phyloP scores from a whole-genome alignment of 2,888 invertebrate species.

The Venusia cambrica region DNA sequence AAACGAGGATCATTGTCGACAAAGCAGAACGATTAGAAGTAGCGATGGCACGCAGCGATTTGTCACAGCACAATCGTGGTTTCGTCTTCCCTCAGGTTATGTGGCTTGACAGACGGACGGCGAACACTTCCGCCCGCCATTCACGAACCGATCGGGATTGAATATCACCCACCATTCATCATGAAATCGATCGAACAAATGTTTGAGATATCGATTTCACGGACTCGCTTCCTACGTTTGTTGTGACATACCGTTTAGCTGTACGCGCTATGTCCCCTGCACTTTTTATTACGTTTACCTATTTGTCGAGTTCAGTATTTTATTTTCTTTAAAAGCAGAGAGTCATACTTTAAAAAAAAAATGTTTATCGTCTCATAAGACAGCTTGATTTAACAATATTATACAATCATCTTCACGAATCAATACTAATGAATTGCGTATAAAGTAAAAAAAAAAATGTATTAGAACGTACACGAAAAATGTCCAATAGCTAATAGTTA shows the following conservation, averaged over 20 bases:
- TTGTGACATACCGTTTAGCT: slow-evolving; percentile 42
- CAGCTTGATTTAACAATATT: too few relatives aligned
- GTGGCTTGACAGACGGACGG: slow-evolving; percentile 21
- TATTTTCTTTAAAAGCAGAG: too few relatives aligned
- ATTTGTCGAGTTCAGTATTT: slow-evolving; percentile 23
- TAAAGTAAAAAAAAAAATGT: too few relatives aligned
- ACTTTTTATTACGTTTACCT: slow-evolving; percentile 20
- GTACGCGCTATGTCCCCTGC: slow-evolving; percentile 16
- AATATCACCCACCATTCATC: slow-evolving; percentile 66
- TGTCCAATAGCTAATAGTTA: too few relatives aligned
- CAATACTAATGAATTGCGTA: too few relatives aligned
- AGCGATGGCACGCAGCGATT: slow-evolving; percentile 66
- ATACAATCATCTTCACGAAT: too few relatives aligned
- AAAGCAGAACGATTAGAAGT: slow-evolving; percentile 56
- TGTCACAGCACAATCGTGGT: slow-evolving; percentile 62
- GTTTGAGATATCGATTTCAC: slow-evolving; percentile 70
- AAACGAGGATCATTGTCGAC: slow-evolving; percentile 61
- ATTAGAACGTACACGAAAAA: too few relatives aligned
- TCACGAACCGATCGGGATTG: slow-evolving; percentile 68
- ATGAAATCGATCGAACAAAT: slow-evolving; percentile 70
- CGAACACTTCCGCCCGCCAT: slow-evolving; percentile 65
- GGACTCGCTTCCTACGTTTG: slow-evolving; percentile 45
- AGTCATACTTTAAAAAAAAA: slow-evolving; percentile 18
- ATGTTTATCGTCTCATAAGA: slow-evolving; percentile 15
- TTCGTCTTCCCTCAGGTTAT: slow-evolving; percentile 40